These are phyloP conservation scores for Thamnaconus septentrionalis DNA, from an alignment of 2,113 vertebrate species.

Conservation along the genomic window DNA sequence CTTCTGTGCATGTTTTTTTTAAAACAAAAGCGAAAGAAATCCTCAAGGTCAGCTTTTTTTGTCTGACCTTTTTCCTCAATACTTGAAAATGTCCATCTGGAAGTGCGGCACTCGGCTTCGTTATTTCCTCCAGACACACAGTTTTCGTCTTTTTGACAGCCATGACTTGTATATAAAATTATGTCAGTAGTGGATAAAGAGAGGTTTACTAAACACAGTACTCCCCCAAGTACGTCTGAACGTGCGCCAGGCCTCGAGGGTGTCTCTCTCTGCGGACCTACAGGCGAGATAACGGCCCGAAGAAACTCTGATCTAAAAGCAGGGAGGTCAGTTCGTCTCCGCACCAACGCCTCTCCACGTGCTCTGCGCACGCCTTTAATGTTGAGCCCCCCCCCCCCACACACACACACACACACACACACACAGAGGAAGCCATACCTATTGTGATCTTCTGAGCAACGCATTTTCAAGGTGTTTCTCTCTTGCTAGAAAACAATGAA, in stretches of 20 bases:
- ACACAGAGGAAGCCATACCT: constrained; percentile 54
- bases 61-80: neutral
- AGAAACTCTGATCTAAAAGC: constrained; percentile 41
- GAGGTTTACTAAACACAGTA: constrained; percentile 23
- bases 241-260: constrained; percentile 15
- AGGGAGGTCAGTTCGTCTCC: constrained; percentile 8
- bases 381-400: neutral
- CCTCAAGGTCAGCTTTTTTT: neutral
- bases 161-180: constrained; percentile 15
- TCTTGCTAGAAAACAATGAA: constrained; percentile 69
- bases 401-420: constrained; percentile 3
- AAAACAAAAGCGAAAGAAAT: neutral
- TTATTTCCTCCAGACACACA: neutral
- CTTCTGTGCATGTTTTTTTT: neutral
- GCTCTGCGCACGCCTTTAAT: constrained; percentile 1
- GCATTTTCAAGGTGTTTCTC: constrained; percentile 61
- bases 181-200: constrained; percentile 17
- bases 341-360: neutral
- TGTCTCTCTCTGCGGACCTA: constrained; percentile 31
- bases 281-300: constrained; percentile 30
- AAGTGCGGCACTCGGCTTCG: too few relatives aligned
- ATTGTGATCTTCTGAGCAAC: constrained; percentile 52
- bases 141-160: constrained; percentile 6
- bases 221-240: constrained; percentile 37
- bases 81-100: too few relatives aligned